phyloP scores from a whole-genome alignment of 2,797 vertebrate genomes.

The Thunnus albacares region DNA sequence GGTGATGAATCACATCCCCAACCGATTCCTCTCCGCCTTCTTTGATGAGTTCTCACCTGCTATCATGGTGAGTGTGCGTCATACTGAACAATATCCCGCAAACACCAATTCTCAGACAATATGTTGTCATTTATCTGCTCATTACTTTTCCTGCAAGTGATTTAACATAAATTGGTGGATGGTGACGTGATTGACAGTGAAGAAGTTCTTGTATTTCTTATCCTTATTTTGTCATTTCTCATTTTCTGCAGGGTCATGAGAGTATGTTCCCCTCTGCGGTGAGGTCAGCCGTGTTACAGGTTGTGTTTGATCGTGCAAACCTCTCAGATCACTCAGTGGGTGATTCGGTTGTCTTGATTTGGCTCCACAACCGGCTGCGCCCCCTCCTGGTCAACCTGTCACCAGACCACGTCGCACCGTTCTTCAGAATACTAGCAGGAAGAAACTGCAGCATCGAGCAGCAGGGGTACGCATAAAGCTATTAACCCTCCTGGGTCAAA shows the following conservation, averaged over 20 bases:
- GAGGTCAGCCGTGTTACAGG: slow-evolving; percentile 77
- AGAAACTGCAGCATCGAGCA: slow-evolving; percentile 74
- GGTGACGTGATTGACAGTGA: too few relatives aligned
- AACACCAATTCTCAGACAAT: not conserved
- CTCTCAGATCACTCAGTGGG: slow-evolving; percentile 65
- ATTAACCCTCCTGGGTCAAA: too few relatives aligned
- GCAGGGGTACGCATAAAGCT: slow-evolving; percentile 66
- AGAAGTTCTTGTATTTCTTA: not conserved
- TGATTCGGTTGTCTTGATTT: slow-evolving; percentile 65
- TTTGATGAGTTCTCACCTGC: slow-evolving; percentile 72
- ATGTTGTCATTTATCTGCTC: not conserved
- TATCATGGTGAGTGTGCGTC: slow-evolving; percentile 66
- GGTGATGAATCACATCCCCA: slow-evolving; percentile 72
- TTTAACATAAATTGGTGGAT: not conserved
- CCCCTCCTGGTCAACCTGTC: slow-evolving; percentile 76
- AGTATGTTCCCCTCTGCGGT: slow-evolving; percentile 48
- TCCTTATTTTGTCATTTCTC: not conserved
- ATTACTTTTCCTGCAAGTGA: too few relatives aligned
- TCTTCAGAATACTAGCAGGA: slow-evolving; percentile 72
- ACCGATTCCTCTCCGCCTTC: slow-evolving; percentile 62
- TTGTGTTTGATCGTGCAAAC: slow-evolving; percentile 80
- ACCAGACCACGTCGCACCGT: slow-evolving; percentile 55
- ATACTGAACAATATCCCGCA: not conserved
- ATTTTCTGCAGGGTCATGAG: slow-evolving; percentile 52
- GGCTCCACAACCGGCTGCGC: slow-evolving; percentile 74